Evolutionary conservation across 2,797 vertebrate genomes (phyloP).

Genomic region (Bryconaethiops microstoma): DNA sequence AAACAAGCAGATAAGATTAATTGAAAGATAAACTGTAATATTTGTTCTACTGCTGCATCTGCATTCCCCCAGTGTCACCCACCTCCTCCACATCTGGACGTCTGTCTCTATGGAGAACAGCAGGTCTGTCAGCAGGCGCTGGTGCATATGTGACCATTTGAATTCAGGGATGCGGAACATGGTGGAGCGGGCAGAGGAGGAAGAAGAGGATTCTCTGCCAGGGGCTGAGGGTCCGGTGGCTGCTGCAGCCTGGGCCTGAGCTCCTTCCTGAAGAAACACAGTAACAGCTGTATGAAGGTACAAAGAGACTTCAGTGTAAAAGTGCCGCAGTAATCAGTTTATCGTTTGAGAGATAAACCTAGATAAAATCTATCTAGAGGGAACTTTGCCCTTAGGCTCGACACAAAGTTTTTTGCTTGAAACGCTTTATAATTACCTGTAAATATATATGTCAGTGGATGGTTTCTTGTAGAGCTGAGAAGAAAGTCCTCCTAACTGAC

Average conservation of each 20-base stretch:
- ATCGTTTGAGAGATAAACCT: background rate
- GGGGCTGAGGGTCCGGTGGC: conserved; percentile 67
- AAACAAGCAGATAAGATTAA: no score
- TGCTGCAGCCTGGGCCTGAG: conserved; percentile 69
- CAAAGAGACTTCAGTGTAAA: background rate
- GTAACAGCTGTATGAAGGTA: conserved; percentile 8
- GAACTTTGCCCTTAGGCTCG: no score
- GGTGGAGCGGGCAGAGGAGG: conserved; percentile 80
- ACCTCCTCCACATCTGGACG: conserved; percentile 99
- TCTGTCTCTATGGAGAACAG: conserved; percentile 98
- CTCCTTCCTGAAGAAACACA: conserved; percentile 68
- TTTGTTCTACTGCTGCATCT: background rate
- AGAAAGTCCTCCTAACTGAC: no score
- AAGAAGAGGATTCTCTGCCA: conserved; percentile 76
- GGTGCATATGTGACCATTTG: conserved; percentile 95
- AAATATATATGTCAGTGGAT: no score
- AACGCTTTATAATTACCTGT: no score
- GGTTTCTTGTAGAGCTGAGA: no score
- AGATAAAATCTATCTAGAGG: no score
- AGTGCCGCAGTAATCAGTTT: background rate
- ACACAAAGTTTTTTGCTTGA: no score
- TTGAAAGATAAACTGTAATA: no score
- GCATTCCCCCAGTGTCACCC: conserved; percentile 33
- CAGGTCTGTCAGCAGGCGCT: conserved; percentile 94
- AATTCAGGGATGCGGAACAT: conserved; percentile 98